Conservation (phyloP, 2,113 vertebrate species). For the Cavia aperea region DNA sequence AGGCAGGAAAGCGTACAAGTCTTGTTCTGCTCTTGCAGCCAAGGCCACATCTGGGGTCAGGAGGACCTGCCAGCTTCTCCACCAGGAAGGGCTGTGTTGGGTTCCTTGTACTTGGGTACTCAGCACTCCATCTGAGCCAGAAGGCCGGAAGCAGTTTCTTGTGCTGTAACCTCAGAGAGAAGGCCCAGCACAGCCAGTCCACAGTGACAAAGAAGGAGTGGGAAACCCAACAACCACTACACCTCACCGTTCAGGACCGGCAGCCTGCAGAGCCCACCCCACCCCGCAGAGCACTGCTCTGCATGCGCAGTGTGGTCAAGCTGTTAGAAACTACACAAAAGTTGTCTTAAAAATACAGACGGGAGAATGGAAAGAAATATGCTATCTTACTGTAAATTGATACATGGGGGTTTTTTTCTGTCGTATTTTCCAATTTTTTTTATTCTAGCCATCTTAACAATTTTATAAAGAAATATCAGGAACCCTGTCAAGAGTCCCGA, state of each 20-base stretch:
- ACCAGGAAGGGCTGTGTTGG: neutral
- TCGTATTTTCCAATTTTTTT: neutral
- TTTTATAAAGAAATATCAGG: neutral
- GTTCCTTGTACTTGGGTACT: neutral
- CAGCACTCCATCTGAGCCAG: neutral
- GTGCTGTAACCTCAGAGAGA: neutral
- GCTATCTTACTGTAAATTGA: neutral
- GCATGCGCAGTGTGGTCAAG: accelerated
- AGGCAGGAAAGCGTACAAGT: neutral
- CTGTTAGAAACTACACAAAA: neutral
- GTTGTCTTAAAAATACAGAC: neutral
- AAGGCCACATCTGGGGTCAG: neutral
- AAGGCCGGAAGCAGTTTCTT: neutral
- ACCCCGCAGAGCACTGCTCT: accelerated
- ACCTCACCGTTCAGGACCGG: neutral
- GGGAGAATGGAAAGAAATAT: neutral
- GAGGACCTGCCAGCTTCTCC: neutral
- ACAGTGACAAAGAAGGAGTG: neutral
- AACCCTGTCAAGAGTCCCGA: too few species aligned
- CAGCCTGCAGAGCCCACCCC: accelerated
- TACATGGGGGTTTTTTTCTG: neutral
- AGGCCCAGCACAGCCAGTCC: accelerated
- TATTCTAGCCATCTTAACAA: neutral
- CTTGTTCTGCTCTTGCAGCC: too few species aligned
- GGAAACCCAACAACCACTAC: accelerated